Evolutionary conservation across 2,888 invertebrate genomes (phyloP).

Genomic region (Amphimallon solstitiale): DNA sequence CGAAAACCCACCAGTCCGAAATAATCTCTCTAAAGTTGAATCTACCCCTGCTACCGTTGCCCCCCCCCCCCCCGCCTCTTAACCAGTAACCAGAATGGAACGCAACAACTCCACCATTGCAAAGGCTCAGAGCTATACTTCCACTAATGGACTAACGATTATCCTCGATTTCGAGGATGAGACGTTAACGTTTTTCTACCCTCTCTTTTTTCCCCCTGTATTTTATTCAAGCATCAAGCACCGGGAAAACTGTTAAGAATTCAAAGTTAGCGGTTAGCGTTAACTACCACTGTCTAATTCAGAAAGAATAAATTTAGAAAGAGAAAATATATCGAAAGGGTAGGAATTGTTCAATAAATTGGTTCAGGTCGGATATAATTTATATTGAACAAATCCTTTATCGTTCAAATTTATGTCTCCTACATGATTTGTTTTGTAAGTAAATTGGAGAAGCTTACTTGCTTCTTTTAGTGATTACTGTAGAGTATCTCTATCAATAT

Average conservation of each 20-base stretch:
- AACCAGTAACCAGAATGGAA: slow-evolving; percentile 41
- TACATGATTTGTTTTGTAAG: too few species aligned
- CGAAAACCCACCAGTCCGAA: slow-evolving; percentile 53
- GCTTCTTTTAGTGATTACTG: too few species aligned
- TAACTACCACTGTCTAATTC: too few species aligned
- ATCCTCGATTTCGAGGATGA: slow-evolving; percentile 56
- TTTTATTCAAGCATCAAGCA: not conserved
- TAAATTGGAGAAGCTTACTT: too few species aligned
- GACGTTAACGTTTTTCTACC: slow-evolving; percentile 52
- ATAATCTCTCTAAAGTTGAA: slow-evolving; percentile 54
- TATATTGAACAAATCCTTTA: too few species aligned
- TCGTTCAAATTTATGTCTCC: too few species aligned
- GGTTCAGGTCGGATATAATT: too few species aligned
- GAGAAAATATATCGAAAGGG: slow-evolving; percentile 38
- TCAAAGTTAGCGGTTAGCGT: too few species aligned
- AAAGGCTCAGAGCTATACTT: slow-evolving; percentile 51
- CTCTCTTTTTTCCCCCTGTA: not conserved
- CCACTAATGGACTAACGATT: slow-evolving; percentile 60
- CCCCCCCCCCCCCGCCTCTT: slow-evolving; percentile 15
- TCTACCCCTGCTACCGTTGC: too few species aligned
- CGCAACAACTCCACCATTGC: slow-evolving; percentile 45
- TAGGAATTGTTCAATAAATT: too few species aligned
- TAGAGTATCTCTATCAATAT: too few species aligned
- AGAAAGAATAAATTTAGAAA: not conserved
- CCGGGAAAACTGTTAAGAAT: not conserved